A percentile compares a stretch with the other conserved stretches of the same genome.
Evolutionary conservation across 2,113 vertebrate species (phyloP).

Genomic region (Crotalus viridis): DNA sequence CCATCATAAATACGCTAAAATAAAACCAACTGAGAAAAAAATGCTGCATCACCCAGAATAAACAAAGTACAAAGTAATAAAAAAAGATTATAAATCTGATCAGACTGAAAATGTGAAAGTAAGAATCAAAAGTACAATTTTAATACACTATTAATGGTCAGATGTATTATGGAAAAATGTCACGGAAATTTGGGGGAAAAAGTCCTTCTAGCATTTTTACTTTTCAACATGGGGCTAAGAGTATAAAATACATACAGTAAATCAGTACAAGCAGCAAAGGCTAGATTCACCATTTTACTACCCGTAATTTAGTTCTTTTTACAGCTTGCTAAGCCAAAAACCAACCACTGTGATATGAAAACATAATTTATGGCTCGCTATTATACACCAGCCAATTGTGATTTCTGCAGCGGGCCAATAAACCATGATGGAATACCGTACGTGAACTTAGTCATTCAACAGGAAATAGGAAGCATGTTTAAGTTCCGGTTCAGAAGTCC

Average conservation of each 20-base stretch:
- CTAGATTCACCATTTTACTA: neutral
- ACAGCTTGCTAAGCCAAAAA: neutral
- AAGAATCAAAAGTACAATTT: slow-evolving; percentile 45
- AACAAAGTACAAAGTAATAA: slow-evolving; percentile 42
- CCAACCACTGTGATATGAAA: neutral
- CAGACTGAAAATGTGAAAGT: slow-evolving; percentile 46
- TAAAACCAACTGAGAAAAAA: slow-evolving; percentile 46
- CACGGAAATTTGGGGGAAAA: neutral
- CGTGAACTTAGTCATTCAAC: neutral
- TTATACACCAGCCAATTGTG: neutral
- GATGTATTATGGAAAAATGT: slow-evolving; percentile 36
- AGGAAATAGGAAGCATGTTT: neutral
- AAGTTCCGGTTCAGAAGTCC: neutral
- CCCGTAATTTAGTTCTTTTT: neutral
- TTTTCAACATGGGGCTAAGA: slow-evolving; percentile 30
- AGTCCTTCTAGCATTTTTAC: neutral
- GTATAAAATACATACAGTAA: neutral
- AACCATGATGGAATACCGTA: neutral
- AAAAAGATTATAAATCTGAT: slow-evolving; percentile 29
- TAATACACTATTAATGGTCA: slow-evolving; percentile 32
- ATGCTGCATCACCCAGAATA: slow-evolving; percentile 12
- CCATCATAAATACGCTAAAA: neutral
- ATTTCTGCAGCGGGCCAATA: neutral
- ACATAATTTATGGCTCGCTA: neutral
- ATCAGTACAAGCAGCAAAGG: neutral